A percentile compares a stretch with the other conserved stretches of the same genome.
Conservation (phyloP, 2,797 vertebrate genomes). For the Sebastes diaconus region DNA sequence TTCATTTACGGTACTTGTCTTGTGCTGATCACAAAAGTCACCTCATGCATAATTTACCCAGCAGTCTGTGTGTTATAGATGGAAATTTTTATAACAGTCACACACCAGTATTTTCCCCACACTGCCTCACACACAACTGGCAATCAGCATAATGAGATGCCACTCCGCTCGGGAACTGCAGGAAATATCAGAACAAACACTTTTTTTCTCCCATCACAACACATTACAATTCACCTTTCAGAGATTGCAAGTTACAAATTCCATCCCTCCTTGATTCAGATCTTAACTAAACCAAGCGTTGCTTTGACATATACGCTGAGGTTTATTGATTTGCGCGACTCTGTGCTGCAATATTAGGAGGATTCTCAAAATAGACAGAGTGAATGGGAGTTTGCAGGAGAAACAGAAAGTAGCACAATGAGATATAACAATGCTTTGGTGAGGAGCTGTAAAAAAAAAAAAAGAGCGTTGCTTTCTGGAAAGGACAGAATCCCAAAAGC, state of each 20-base stretch:
- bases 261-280: conserved; percentile 37
- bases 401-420: conserved; percentile 45
- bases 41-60: conserved; percentile 45
- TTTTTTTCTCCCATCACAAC: neutral
- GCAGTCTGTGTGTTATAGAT: conserved; percentile 21
- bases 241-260: conserved; percentile 7
- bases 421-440: conserved; percentile 33
- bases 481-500: conserved; percentile 45
- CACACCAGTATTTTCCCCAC: neutral
- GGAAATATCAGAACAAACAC: conserved; percentile 41
- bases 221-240: conserved; percentile 10
- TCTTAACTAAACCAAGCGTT: conserved; percentile 26
- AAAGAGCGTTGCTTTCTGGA: conserved; percentile 22
- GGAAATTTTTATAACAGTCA: conserved; percentile 5
- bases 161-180: conserved; percentile 42
- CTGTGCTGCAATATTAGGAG: conserved; percentile 45
- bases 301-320: conserved; percentile 26
- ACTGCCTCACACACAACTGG: conserved; percentile 17
- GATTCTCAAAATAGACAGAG: conserved; percentile 58
- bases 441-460: conserved; percentile 11
- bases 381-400: conserved; percentile 37
- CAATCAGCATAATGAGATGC: conserved; percentile 62
- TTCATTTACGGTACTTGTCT: conserved; percentile 35
- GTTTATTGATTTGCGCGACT: conserved; percentile 50
- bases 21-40: conserved; percentile 43